phyloP scores from a whole-genome alignment of 2,113 vertebrate species.

The Ophthalmolycus amberensis region DNA sequence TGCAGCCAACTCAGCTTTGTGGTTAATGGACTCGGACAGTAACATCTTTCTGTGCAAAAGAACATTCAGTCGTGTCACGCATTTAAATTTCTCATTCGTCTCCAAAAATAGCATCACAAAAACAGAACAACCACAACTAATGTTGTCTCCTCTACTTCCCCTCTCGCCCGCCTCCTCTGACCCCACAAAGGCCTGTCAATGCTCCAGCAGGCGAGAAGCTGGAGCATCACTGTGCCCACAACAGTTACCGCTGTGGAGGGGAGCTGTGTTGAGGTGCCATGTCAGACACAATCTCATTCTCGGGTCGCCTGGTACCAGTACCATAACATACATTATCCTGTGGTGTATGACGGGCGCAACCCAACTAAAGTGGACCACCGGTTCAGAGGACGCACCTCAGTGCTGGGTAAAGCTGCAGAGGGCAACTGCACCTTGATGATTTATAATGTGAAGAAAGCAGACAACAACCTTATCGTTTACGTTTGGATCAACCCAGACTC shows the following conservation, averaged over 20 bases:
- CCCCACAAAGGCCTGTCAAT: background rate
- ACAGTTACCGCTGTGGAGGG: constrained; percentile 56
- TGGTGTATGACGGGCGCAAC: constrained; percentile 37
- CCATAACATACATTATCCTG: background rate
- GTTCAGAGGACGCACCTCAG: constrained; percentile 62
- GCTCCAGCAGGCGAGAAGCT: constrained; percentile 33
- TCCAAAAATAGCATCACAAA: background rate
- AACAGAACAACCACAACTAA: background rate
- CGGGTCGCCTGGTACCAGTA: constrained; percentile 67
- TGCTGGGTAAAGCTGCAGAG: constrained; percentile 27
- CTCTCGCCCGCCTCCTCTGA: background rate
- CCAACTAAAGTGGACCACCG: background rate
- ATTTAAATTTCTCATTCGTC: background rate
- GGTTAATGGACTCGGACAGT: background rate
- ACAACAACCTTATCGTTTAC: constrained; percentile 50
- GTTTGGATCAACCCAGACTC: constrained; percentile 58
- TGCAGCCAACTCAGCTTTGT: background rate
- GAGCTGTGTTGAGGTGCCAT: constrained; percentile 65
- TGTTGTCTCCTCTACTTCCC: background rate
- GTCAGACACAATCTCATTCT: constrained; percentile 25
- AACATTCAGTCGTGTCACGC: background rate
- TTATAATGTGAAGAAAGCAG: constrained; percentile 6
- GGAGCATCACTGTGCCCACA: constrained; percentile 17
- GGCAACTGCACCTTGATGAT: constrained; percentile 66
- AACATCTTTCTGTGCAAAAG: background rate